Base-by-base conservation (phyloP, 2,888 invertebrate genomes). In the Trissolcus brochymenae region DNA sequence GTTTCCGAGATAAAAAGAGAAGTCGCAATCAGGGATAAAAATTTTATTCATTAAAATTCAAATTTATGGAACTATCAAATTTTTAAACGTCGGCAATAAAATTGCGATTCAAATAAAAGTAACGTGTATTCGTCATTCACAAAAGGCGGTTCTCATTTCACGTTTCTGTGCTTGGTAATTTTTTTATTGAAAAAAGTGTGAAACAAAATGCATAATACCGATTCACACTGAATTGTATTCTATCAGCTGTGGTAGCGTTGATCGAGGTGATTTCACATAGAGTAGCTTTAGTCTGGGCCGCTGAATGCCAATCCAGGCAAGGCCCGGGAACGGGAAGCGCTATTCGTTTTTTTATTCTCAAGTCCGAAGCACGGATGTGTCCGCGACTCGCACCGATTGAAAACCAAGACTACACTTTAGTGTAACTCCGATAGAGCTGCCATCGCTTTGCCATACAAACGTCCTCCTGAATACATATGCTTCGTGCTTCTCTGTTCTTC, bases 371-470 rank as follows among this genome's bases (percentile, higher is more conserved):
- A 76, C 64, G 81, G 79, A 80, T 79, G 35, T 35, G 76, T 81
- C 77, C 78, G 81, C 79, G 71, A 80, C 75, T 67, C 56, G 56
- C 50, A 56, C 50, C 79, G 81, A 77, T 82, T 83, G 81, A 85
- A 86, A 83, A 79, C 80, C 74, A 65, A 75, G 79, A 81, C 81
- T 81, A 65, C 62, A 55, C 73, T 35, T 60, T 70, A 56, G 77
- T 70, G 79, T 82, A 84, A 78, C 76, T 79, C 81, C 86, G 86
- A 88, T 88, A 87, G 87, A 88, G 84, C 88, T 89, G 88, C 87
- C 88, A 89, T 84, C 85, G 83, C 83, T 82, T 85, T 85, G 84
- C 87, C 84, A 87, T 89, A 88, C 87, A 89, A 88, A 87, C 85
- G 86, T 88, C 87, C 81, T 81, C 80, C 72, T 80, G 83, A 82